Evolutionary conservation across 2,888 invertebrate genomes (phyloP), one percentile per base, ranked within the genome.

Genomic region (Dryocosmus kuriphilus): DNA sequence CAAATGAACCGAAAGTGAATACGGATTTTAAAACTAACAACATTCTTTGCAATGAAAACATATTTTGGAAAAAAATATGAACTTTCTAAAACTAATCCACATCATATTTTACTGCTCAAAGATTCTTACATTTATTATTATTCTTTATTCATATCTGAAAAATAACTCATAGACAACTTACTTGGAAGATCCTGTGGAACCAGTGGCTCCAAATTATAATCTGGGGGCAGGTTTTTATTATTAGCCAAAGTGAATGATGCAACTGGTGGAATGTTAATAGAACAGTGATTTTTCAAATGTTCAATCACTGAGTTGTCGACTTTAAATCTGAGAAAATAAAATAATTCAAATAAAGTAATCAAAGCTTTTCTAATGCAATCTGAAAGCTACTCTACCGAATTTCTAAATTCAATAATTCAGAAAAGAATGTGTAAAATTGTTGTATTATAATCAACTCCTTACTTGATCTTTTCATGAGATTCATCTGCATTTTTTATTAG

Each of bases 161-260:
- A 41, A 3, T 41, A 41, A 41, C 16, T 41, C 5, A 30, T 30
- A 24, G 11, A n/a, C 2, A 41, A 71, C 71, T 62, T 46, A 75
- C 75, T 46, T 62, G 75, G 61, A 38, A 62, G 38, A 6, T 27
- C 19, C n/a, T 61, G 24, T 22, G 30, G 61, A 41, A 30, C 41
- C 22, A 93, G 86, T 2, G 92, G 89, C 5, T 93, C 93, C 79
- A 93, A 84, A 78, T 92, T 90, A 11, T 92, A 88, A 82, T 90
- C 89, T 1, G 90, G 88, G 0, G 89, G 92, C 27, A 94, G 79
- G 16, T 92, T 91, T 0, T 90, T 83, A 0, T 88, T 89, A 0
- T 89, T 83, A 7, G 88, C 82, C 38, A 94, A 84, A 79, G 89
- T 89, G 82, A 92, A 93, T 16, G 85, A 84, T 0, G 89, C 84